A percentile compares a stretch with the other conserved stretches of the same genome.
These are phyloP conservation scores for Panagrolaimus sp. DNA, from an alignment of 1,140 invertebrate genomes.

Conservation along the genomic window DNA sequence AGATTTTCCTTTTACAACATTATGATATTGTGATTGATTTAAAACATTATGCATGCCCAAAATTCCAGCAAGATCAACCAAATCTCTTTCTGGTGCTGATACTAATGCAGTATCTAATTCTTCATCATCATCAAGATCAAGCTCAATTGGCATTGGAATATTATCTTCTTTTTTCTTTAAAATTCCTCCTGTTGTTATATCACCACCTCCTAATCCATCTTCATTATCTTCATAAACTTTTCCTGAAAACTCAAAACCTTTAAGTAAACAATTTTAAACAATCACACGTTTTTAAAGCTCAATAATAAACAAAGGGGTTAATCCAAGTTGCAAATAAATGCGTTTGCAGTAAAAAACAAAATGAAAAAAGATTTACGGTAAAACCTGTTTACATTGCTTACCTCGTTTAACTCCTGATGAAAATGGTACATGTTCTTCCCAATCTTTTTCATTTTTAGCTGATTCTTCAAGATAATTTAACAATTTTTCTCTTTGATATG, in stretches of 20 bases:
- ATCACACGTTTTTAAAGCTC: neutral
- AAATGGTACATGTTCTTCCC: constrained; percentile 88
- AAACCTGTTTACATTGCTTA: constrained; percentile 61
- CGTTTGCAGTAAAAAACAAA: neutral
- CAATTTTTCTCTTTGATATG: constrained; percentile 86
- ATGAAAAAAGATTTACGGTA: constrained; percentile 3
- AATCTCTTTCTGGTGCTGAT: constrained; percentile 85
- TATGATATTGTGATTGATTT: constrained; percentile 99
- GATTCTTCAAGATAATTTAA: constrained; percentile 96
- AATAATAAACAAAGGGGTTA: too few relatives aligned
- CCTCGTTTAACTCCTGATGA: constrained; percentile 80
- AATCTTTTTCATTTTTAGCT: constrained; percentile 90
- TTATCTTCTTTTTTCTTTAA: constrained; percentile 66
- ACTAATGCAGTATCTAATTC: constrained; percentile 16
- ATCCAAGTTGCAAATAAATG: too few relatives aligned
- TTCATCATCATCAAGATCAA: constrained; percentile 56
- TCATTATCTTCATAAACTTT: constrained; percentile 13
- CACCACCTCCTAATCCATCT: neutral
- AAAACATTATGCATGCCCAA: constrained; percentile 93
- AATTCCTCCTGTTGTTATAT: neutral
- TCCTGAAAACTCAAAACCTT: constrained; percentile 46
- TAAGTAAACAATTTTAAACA: constrained; percentile 32
- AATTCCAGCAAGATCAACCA: constrained; percentile 93
- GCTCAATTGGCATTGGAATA: constrained; percentile 54
- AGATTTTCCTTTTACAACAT: constrained; percentile 66